A percentile compares a stretch with the other conserved stretches of the same genome.
These are phyloP conservation scores for Homarus gammarus DNA, from an alignment of 2,888 invertebrate genomes.

Conservation along the genomic window DNA sequence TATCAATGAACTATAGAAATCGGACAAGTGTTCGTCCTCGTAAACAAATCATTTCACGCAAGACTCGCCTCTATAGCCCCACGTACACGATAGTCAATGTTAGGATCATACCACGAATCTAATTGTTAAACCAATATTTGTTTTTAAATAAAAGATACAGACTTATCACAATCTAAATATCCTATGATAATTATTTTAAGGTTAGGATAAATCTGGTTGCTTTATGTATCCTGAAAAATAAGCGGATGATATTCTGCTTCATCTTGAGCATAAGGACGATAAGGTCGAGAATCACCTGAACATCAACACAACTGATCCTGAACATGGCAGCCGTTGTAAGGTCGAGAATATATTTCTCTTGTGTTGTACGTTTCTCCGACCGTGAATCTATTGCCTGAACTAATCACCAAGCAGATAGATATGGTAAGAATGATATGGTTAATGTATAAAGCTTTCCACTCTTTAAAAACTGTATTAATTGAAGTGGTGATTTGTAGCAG, in stretches of 20 bases:
- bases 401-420: slow-evolving; percentile 49
- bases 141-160: too few relatives aligned
- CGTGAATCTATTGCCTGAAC: slow-evolving; percentile 73
- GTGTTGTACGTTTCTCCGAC: slow-evolving; percentile 76
- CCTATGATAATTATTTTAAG: too few relatives aligned
- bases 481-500: too few relatives aligned
- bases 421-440: slow-evolving; percentile 44
- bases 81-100: too few relatives aligned
- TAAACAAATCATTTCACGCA: slow-evolving; percentile 19
- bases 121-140: too few relatives aligned
- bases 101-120: too few relatives aligned
- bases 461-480: not conserved
- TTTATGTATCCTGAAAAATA: too few relatives aligned
- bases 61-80: not conserved
- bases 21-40: not conserved
- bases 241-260: too few relatives aligned
- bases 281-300: not conserved
- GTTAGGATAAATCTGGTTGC: too few relatives aligned
- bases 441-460: not conserved
- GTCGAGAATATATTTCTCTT: slow-evolving; percentile 58
- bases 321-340: slow-evolving; percentile 70
- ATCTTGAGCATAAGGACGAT: too few relatives aligned
- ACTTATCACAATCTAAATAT: too few relatives aligned
- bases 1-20: not conserved
- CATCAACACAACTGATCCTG: not conserved